Evolutionary conservation across 2,888 invertebrate species (phyloP).

Genomic region (Eristalis arbustorum): DNA sequence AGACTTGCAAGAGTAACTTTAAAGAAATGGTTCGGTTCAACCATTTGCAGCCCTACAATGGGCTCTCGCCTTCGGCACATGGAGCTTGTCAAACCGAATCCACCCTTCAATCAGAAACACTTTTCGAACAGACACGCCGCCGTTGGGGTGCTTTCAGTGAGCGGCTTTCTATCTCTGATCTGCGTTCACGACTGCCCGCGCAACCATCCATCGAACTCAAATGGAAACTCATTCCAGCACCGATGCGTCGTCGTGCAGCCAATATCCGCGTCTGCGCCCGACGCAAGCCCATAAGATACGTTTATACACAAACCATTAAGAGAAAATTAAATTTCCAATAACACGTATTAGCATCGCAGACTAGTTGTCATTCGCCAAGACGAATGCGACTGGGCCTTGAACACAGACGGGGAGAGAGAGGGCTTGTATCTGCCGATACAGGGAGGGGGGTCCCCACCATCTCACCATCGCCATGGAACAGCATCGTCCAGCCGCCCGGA

Average conservation of each 20-base stretch:
- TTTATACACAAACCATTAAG: slow-evolving; percentile 4
- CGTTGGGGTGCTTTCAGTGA: background rate
- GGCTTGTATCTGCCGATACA: background rate
- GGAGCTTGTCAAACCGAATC: background rate
- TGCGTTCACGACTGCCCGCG: background rate
- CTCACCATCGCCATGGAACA: background rate
- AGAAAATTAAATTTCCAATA: slow-evolving; percentile 52
- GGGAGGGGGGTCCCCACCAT: background rate
- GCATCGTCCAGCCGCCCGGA: background rate
- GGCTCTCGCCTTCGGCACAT: background rate
- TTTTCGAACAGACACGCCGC: background rate
- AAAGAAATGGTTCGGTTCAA: too few relatives aligned
- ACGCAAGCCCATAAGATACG: background rate
- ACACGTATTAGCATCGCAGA: slow-evolving; percentile 30
- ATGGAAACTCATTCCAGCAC: background rate
- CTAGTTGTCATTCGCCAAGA: slow-evolving; percentile 41
- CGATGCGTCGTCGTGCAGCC: background rate
- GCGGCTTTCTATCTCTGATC: background rate
- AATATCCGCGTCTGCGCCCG: background rate
- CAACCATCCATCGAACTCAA: background rate
- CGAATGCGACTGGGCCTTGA: slow-evolving; percentile 12
- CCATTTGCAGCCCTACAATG: too few relatives aligned
- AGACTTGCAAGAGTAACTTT: too few relatives aligned
- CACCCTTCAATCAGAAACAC: background rate
- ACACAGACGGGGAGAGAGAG: background rate